These are phyloP conservation scores for Myanophis thanlyinensis DNA, from an alignment of 2,113 vertebrate genomes.

Conservation along the genomic window DNA sequence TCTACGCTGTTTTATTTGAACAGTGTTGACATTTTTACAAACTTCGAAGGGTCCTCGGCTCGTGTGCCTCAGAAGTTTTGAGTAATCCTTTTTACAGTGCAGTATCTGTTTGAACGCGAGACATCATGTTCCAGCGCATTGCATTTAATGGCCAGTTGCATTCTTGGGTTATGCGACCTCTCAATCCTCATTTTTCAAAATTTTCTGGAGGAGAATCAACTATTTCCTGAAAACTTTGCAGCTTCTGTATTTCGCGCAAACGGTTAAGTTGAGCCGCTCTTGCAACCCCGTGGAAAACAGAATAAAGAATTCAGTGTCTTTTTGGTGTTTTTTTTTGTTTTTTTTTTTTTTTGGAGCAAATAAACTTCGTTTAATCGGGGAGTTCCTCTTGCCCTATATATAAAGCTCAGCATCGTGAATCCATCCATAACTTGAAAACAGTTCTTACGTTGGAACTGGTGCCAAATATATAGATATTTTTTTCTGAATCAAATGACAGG, in stretches of 20 bases:
- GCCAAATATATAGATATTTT: slow-evolving; percentile 39
- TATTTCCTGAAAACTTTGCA: slow-evolving; percentile 72
- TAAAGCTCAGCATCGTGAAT: slow-evolving; percentile 51
- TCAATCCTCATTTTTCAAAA: slow-evolving; percentile 62
- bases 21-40: slow-evolving; percentile 82
- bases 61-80: slow-evolving; percentile 46
- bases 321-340: slow-evolving; percentile 53
- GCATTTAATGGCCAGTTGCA: slow-evolving; percentile 63
- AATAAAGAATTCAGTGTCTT: slow-evolving; percentile 74
- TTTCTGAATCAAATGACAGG: slow-evolving; percentile 43
- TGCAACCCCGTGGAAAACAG: slow-evolving; percentile 65
- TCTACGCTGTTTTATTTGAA: slow-evolving; percentile 76
- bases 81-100: slow-evolving; percentile 67
- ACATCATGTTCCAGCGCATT: slow-evolving; percentile 56
- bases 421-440: slow-evolving; percentile 46
- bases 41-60: slow-evolving; percentile 67
- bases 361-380: slow-evolving; percentile 43
- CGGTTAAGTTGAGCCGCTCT: slow-evolving; percentile 70
- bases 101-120: slow-evolving; percentile 62
- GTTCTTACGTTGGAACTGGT: slow-evolving; percentile 47
- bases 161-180: slow-evolving; percentile 71
- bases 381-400: slow-evolving; percentile 43
- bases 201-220: slow-evolving; percentile 67
- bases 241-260: slow-evolving; percentile 73
- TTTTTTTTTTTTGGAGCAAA: no score